Conservation (phyloP, 2,113 vertebrate genomes). For the Neofelis nebulosa region DNA sequence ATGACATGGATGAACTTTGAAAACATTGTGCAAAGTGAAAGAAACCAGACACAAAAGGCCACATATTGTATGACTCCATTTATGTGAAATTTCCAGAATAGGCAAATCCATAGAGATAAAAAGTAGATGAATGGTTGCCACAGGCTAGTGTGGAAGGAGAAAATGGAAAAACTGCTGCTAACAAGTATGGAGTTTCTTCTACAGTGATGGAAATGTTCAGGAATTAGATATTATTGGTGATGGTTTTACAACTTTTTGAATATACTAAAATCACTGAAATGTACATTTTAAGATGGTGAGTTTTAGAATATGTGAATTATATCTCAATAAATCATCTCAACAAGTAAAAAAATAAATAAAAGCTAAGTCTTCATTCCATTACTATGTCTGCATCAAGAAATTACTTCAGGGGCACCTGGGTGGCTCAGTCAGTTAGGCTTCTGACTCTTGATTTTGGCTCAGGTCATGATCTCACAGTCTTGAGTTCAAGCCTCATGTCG, state of each 20-base stretch:
- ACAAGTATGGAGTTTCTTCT: not conserved
- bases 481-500: too few species aligned
- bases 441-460: too few species aligned
- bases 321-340: not conserved
- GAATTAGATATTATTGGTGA: not conserved
- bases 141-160: not conserved
- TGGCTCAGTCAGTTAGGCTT: too few species aligned
- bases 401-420: not conserved
- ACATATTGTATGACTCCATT: not conserved
- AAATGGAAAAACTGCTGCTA: not conserved
- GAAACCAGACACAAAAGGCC: not conserved
- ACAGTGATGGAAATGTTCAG: not conserved
- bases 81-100: not conserved
- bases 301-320: not conserved
- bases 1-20: not conserved
- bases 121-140: not conserved
- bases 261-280: not conserved
- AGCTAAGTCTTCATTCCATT: not conserved
- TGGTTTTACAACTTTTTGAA: not conserved
- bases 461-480: too few species aligned
- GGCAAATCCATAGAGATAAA: not conserved
- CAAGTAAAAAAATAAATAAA: constrained; percentile 38
- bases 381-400: not conserved
- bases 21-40: not conserved
- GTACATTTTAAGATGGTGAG: not conserved